Percentiles rank a stretch among this genome's conserved stretches.
phyloP scores from a whole-genome alignment of 1,140 invertebrate species.

The Rhopalosiphum maidis region DNA sequence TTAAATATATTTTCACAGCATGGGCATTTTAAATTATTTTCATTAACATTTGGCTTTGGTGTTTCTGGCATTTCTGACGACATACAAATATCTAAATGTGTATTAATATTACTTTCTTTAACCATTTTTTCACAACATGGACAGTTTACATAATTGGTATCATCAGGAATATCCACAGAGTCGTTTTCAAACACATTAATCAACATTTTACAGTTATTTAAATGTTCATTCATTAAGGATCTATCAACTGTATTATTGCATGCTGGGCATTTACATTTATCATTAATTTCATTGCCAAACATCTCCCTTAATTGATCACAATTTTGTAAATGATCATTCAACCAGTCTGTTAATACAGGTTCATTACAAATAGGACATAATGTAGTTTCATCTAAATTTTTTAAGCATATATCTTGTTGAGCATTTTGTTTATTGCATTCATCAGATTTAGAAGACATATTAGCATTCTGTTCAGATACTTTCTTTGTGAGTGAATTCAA shows the following conservation, averaged over 20 bases:
- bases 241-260: constrained; percentile 64
- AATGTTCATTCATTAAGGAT: constrained; percentile 64
- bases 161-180: constrained; percentile 56
- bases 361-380: constrained; percentile 54
- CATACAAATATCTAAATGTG: constrained; percentile 59
- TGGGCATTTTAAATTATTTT: constrained; percentile 63
- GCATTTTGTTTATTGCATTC: not conserved
- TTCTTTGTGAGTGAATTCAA: constrained; percentile 49
- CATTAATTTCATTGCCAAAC: constrained; percentile 62
- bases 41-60: not conserved
- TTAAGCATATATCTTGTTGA: not conserved
- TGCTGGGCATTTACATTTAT: constrained; percentile 66
- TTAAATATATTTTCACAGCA: constrained; percentile 62
- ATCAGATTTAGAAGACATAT: not conserved
- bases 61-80: not conserved
- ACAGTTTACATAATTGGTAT: constrained; percentile 52
- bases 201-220: constrained; percentile 62
- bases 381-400: not conserved
- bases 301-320: constrained; percentile 58
- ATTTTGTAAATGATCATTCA: constrained; percentile 45
- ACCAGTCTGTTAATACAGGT: constrained; percentile 60
- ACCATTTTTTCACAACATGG: constrained; percentile 56
- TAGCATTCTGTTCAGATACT: not conserved
- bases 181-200: constrained; percentile 60
- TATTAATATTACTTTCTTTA: constrained; percentile 59